Conservation (phyloP, 2,113 vertebrate species). For the Leptocoma aspasia region DNA sequence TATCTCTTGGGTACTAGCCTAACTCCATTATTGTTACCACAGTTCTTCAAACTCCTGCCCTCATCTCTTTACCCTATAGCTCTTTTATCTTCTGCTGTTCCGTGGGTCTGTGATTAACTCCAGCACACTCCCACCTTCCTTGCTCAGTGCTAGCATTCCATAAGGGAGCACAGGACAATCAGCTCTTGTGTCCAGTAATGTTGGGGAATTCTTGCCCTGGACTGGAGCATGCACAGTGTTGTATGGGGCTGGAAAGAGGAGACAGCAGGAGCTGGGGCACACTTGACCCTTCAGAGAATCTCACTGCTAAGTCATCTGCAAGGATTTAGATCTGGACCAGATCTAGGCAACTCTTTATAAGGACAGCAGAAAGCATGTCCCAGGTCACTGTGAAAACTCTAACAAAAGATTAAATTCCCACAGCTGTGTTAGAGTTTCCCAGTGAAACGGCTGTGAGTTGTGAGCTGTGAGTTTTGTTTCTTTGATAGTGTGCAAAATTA, state of each 20-base stretch:
- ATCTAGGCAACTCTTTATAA: background rate
- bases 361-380: background rate
- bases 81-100: background rate
- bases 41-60: background rate
- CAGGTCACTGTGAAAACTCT: background rate
- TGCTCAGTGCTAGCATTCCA: background rate
- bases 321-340: background rate
- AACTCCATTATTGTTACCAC: background rate
- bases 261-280: fast-evolving
- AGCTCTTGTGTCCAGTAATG: fast-evolving
- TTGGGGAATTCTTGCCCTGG: background rate
- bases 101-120: background rate
- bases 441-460: background rate
- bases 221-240: background rate
- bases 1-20: background rate
- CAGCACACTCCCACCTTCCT: background rate
- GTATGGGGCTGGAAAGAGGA: background rate
- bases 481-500: background rate
- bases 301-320: background rate
- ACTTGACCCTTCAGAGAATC: background rate
- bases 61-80: background rate
- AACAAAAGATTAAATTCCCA: background rate
- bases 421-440: background rate
- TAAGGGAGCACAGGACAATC: background rate
- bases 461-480: background rate